These are phyloP conservation scores for Agonopterix arenella DNA, from an alignment of 2,888 invertebrate genomes.

Conservation along the genomic window DNA sequence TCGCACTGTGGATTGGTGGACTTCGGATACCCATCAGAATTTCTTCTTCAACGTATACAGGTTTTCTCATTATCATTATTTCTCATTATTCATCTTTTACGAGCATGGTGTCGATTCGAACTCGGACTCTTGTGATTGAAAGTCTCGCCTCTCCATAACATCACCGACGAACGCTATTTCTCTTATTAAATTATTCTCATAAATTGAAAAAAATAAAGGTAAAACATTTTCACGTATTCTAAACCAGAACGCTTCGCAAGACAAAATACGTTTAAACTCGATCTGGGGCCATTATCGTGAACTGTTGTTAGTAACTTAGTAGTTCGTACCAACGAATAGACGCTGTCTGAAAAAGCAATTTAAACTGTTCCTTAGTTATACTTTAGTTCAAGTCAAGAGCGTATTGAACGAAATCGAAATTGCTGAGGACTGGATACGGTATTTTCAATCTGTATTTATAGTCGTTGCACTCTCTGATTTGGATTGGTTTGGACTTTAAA, in stretches of 20 bases:
- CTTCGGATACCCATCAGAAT: too few relatives aligned
- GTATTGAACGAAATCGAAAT: not conserved
- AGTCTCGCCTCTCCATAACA: too few relatives aligned
- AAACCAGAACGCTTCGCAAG: conserved; percentile 4
- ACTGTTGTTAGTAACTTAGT: conserved; percentile 36
- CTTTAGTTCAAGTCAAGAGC: conserved; percentile 25
- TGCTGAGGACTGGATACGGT: not conserved
- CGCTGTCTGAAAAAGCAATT: conserved; percentile 71
- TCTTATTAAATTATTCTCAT: too few relatives aligned
- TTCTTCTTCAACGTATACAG: too few relatives aligned
- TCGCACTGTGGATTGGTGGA: too few relatives aligned
- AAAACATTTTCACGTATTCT: too few relatives aligned
- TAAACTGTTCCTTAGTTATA: conserved; percentile 54
- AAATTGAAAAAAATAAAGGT: too few relatives aligned
- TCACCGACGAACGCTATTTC: too few relatives aligned
- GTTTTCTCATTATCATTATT: too few relatives aligned
- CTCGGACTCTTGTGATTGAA: too few relatives aligned
- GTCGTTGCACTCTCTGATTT: not conserved
- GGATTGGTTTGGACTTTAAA: not conserved
- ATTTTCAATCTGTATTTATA: not conserved
- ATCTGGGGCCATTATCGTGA: conserved; percentile 56
- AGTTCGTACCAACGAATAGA: conserved; percentile 46
- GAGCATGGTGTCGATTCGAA: too few relatives aligned
- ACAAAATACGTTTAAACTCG: conserved; percentile 49
- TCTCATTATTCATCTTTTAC: too few relatives aligned